phyloP scores from a whole-genome alignment of 2,888 invertebrate genomes.

The Diaphora mendica region DNA sequence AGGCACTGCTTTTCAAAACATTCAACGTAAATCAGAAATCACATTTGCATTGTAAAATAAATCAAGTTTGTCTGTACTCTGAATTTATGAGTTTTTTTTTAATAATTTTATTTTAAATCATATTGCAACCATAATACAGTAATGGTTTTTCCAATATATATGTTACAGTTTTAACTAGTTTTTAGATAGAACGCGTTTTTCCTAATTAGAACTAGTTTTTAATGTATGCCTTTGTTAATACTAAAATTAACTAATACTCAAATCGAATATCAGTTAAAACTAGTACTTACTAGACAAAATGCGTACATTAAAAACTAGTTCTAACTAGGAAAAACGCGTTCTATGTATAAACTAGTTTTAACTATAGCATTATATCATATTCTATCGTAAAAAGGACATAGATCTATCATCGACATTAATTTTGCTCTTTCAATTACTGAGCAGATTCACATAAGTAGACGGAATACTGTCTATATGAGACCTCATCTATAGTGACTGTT shows the following conservation, averaged over 20 bases:
- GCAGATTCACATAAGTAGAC: background rate
- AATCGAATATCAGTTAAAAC: too few relatives aligned
- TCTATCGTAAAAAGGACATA: constrained; percentile 1
- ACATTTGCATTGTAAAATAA: constrained; percentile 57
- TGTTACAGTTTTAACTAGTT: too few relatives aligned
- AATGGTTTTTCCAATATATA: background rate
- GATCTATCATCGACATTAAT: background rate
- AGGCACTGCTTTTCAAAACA: constrained; percentile 77
- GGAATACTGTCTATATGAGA: background rate
- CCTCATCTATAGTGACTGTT: background rate
- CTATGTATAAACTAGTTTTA: too few relatives aligned
- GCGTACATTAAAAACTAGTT: too few relatives aligned
- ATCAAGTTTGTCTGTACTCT: background rate
- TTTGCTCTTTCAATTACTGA: background rate
- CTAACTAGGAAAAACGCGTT: too few relatives aligned
- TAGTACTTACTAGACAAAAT: too few relatives aligned
- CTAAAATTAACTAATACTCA: too few relatives aligned
- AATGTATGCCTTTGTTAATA: too few relatives aligned
- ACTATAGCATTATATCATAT: too few relatives aligned
- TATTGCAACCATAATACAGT: background rate
- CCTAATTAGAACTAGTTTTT: too few relatives aligned
- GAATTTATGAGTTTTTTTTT: background rate
- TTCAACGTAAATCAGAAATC: constrained; percentile 48
- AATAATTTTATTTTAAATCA: background rate
- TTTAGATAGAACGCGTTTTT: too few relatives aligned